Evolutionary conservation across 2,113 vertebrate genomes (phyloP), one percentile per base, ranked within the genome.

Genomic region (Emydura subglobosa): DNA sequence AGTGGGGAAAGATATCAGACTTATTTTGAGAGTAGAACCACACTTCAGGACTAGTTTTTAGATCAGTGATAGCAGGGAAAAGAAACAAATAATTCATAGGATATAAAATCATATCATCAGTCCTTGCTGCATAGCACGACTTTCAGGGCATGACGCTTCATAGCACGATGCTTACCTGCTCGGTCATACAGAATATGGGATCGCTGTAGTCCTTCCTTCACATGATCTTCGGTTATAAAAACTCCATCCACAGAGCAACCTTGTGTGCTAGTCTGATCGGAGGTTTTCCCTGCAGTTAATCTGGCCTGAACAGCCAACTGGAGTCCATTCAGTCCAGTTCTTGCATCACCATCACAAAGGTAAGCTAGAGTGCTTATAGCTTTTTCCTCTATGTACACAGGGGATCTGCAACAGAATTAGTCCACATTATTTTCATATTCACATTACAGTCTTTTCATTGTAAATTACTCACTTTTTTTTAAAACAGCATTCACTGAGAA

Each of bases 111-210:
- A 44, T 44, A 44, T 57, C 22, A 34, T n/a, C 7, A 76, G 29
- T n/a, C 29, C 29, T 59, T 39, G 39, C 10, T 19, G n/a, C 68
- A n/a, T 24, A 29, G 47, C 12, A 42, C 51, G 21, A 68, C 86
- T 49, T 61, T 47, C 24, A 34, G n/a, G 22, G 39, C 42, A 39
- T 39, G 39, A 39, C 39, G 39, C 39, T 39, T 39, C 39, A 39
- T 39, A 39, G 39, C 39, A 39, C 39, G 39, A 39, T 53, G 88
- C 98, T 98, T 95, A 99, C 99, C 99, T 87, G 99, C 99, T 98
- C 99, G 99, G 94, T 99, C 99, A 78, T 99, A 99, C 13, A 99
- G 98, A 93, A 99, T 99, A 91, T 99, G 99, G 25, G 99, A 99
- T 79, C 98, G 98, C 97, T 99, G 99, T 1, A 99, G 98, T 19